Base-by-base conservation (phyloP, 1,140 invertebrate genomes). In the Bilobella aurantiaca region DNA sequence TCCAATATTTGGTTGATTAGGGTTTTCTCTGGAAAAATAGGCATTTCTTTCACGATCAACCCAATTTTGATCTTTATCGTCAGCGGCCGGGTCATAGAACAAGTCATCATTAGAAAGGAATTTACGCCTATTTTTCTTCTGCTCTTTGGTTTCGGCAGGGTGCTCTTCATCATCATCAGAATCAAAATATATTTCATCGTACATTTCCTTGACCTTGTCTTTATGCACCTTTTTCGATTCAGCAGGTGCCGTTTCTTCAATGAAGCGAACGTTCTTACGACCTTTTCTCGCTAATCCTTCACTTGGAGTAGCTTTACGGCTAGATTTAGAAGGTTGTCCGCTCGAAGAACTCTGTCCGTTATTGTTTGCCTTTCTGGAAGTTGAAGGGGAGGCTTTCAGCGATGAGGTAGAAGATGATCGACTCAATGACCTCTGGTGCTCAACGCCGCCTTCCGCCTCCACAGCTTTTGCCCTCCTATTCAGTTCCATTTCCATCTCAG, bases 11-110 rank as follows among this genome's bases (percentile, higher is more conserved):
- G n/a, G n/a, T n/a, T n/a, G n/a, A n/a, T n/a, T n/a, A n/a, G n/a
- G n/a, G n/a, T n/a, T n/a, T n/a, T n/a, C n/a, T n/a, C 28, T 31
- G 3, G 37, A 31, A 37, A 30, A 61, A 69, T 76, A 78, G 30
- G 69, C 72, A n/a, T 74, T 64, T 59, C 81, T 69, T 60, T 78
- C 73, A 31, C 74, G 69, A 66, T 83, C 77, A 12, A 84, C 75
- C 83, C 83, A 85, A 56, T 74, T 74, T 75, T 85, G 80, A 75
- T 85, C 81, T 37, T 79, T 75, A n/a, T 82, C 80, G 74, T 85
- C 83, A 73, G 81, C 77, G 25, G 79, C 69, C 2, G 82, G 82
- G 74, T 85, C 83, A 74, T 85, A 85, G 62, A 85, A 75, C 0
- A 83, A 74, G 23, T 83, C 81, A 64, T 81, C 80, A 74, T 82